Evolutionary conservation across 2,888 invertebrate genomes (phyloP).

Genomic region (Serripes groenlandicus): DNA sequence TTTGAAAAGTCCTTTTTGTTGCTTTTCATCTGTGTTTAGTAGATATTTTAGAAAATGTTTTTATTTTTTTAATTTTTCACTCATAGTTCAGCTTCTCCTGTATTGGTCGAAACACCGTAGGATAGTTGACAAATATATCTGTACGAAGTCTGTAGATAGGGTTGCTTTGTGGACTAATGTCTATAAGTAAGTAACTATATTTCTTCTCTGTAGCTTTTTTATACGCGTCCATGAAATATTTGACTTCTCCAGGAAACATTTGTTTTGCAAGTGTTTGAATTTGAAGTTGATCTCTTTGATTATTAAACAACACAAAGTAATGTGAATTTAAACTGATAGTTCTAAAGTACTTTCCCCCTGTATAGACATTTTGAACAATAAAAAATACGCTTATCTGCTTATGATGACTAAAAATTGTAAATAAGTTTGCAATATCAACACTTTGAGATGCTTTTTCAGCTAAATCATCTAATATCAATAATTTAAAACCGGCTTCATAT

Average conservation of each 20-base stretch:
- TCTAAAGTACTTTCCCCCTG: conserved; percentile 60
- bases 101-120: conserved; percentile 43
- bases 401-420: conserved; percentile 60
- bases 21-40: conserved; percentile 36
- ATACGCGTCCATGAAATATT: conserved; percentile 64
- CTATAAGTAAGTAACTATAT: conserved; percentile 56
- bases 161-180: conserved; percentile 45
- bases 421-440: conserved; percentile 56
- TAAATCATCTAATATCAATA: conserved; percentile 62
- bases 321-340: conserved; percentile 64
- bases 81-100: conserved; percentile 55
- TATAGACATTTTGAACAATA: conserved; percentile 63
- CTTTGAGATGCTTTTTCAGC: conserved; percentile 48
- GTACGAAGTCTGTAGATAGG: conserved; percentile 43
- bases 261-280: conserved; percentile 66
- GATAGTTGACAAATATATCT: conserved; percentile 42
- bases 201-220: conserved; percentile 38
- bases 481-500: conserved; percentile 43
- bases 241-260: conserved; percentile 55
- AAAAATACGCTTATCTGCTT: conserved; percentile 57
- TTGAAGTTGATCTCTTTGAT: conserved; percentile 55
- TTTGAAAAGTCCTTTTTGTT: conserved; percentile 40
- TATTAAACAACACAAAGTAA: conserved; percentile 63
- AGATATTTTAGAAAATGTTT: conserved; percentile 38
- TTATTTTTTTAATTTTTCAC: conserved; percentile 43